phyloP scores from a whole-genome alignment of 1,140 invertebrate genomes.

The Gonioctena quinquepunctata region DNA sequence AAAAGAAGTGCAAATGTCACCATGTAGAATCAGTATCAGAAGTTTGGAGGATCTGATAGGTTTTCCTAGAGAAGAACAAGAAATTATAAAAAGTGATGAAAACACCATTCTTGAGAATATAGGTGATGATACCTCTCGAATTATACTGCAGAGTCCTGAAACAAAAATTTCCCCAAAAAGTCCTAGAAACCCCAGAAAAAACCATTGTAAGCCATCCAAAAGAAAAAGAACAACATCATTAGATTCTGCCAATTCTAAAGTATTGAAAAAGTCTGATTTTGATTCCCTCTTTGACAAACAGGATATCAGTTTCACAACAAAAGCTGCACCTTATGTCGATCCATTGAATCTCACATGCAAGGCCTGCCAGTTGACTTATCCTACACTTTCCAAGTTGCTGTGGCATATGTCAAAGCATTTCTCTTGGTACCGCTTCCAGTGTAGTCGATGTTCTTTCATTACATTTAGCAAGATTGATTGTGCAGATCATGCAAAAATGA shows the following conservation, averaged over 20 bases:
- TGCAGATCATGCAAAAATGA: constrained; percentile 51
- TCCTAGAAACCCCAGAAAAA: background rate
- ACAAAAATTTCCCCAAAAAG: background rate
- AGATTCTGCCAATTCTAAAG: background rate
- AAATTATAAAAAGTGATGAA: no score
- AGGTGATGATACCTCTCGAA: no score
- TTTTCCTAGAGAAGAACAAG: background rate
- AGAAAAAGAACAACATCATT: background rate
- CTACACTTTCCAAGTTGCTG: constrained; percentile 47
- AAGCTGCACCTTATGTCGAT: constrained; percentile 31
- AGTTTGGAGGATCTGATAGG: background rate
- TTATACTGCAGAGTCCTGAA: background rate
- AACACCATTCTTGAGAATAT: no score
- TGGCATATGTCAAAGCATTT: constrained; percentile 57
- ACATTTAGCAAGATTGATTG: constrained; percentile 54
- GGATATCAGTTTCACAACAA: background rate
- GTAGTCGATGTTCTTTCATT: constrained; percentile 55
- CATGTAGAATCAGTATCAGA: background rate
- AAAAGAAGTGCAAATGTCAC: background rate
- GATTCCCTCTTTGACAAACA: background rate
- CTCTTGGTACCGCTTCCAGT: constrained; percentile 56
- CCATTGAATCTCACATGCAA: constrained; percentile 48
- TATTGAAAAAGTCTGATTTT: background rate
- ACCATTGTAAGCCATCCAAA: background rate
- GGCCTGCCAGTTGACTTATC: constrained; percentile 52